Evolutionary conservation across 2,888 invertebrate genomes (phyloP).

Genomic region (Calameuta idolon): DNA sequence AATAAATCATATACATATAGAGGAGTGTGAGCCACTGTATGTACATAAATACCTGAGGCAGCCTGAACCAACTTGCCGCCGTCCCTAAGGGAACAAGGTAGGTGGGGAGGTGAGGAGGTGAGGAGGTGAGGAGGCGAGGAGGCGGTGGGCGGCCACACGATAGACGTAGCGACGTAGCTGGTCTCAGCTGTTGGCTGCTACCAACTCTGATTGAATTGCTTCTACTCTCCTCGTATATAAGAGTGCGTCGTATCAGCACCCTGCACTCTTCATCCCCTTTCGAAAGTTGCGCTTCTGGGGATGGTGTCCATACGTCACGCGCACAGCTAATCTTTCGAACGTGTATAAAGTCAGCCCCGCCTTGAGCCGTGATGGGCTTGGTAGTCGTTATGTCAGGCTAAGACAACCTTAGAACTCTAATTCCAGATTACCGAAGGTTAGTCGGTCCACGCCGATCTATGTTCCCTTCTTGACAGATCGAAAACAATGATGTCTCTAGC

Average conservation of each 20-base stretch:
- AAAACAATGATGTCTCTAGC: no score
- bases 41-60: neutral
- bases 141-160: slow-evolving; percentile 15
- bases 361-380: no score
- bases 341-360: no score
- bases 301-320: neutral
- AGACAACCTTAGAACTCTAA: no score
- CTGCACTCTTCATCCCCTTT: neutral
- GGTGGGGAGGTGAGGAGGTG: slow-evolving; percentile 7
- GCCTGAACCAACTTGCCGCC: neutral
- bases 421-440: no score
- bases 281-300: neutral
- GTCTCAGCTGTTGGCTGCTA: slow-evolving; percentile 61
- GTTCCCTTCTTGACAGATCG: no score
- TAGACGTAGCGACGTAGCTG: slow-evolving; percentile 15
- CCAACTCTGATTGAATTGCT: slow-evolving; percentile 63
- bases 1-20: neutral
- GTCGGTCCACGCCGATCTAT: no score
- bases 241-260: neutral
- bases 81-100: no score
- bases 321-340: no score
- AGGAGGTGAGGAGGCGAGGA: slow-evolving; percentile 6
- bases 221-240: slow-evolving; percentile 28
- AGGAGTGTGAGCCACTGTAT: neutral
- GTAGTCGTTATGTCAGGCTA: no score